Evolutionary conservation across 2,113 vertebrate genomes (phyloP), one percentile per base, ranked within the genome.

Genomic region (Ammodramus savannarum): DNA sequence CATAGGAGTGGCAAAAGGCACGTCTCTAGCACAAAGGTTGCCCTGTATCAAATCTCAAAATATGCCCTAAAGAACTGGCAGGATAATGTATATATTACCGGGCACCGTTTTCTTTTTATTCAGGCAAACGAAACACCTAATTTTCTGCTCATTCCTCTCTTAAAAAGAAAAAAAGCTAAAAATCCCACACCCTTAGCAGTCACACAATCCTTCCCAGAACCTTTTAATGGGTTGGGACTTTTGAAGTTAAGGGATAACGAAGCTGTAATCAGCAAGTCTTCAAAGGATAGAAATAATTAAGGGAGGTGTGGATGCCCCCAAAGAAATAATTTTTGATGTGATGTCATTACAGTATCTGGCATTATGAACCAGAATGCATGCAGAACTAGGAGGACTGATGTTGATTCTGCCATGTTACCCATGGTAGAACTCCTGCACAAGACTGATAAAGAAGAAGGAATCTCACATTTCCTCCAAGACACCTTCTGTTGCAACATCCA

Each of bases 1-100:
- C 81, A 76, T 7, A 76, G 94, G 90, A 81, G 86, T 80, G 86
- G 89, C 57, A 90, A 93, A 89, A 95, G 76, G 59, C 36, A 84
- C 88, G 93, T 90, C 90, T 92, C 72, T 71, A 81, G 80, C 87
- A 96, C 87, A 95, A 97, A 94, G 87, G 91, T 90, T 94, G 87
- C 62, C 85, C 91, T 92, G 38, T 89, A 96, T 95, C 96, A 95
- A 66, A 92, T 94, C 91, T 91, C 91, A 94, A 96, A 95, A 95
- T 87, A 85, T 91, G 78, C 95, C 94, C 93, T 95, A 62, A 87
- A 91, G 95, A 89, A 87, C 21, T 78, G 94, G 76, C 84, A 85
- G 34, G 39, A 49, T 38, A 73, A 49, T 54, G 66, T 27, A 81
- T 29, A 44, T 72, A 54, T 95, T 88, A 93, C 54, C 25, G 59